Evolutionary conservation across 2,888 invertebrate genomes (phyloP).

Genomic region (Euphydryas editha): DNA sequence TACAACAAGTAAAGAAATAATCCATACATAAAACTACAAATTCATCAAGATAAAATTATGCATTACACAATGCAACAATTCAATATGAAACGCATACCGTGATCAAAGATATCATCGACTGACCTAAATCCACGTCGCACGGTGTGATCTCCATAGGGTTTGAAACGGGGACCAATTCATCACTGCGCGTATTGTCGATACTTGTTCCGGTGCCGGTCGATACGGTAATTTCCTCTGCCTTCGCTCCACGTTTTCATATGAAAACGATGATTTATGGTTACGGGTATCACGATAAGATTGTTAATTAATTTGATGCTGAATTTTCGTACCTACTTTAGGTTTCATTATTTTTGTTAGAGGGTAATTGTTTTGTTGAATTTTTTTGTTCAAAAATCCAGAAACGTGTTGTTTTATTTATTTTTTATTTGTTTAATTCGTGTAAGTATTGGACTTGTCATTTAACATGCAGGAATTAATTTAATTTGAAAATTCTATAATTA

Average conservation of each 20-base stretch:
- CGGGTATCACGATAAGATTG: neutral
- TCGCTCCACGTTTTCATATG: slow-evolving; percentile 14
- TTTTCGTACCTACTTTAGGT: neutral
- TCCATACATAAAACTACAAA: neutral
- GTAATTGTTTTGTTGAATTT: neutral
- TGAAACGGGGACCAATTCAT: slow-evolving; percentile 39
- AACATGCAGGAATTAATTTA: no score
- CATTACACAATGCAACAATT: neutral
- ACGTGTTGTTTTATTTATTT: no score
- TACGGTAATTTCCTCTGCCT: slow-evolving; percentile 42
- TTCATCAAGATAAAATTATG: neutral
- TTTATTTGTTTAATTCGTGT: no score
- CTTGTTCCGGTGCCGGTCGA: slow-evolving; percentile 39
- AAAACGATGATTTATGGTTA: slow-evolving; percentile 20
- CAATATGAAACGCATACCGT: neutral
- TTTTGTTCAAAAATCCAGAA: no score
- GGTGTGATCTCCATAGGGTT: slow-evolving; percentile 12
- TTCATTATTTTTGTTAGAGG: neutral
- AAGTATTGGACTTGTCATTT: no score
- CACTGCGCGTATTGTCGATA: slow-evolving; percentile 41
- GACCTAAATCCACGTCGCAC: slow-evolving; percentile 7
- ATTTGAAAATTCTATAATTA: no score
- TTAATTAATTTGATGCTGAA: neutral
- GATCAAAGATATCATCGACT: neutral
- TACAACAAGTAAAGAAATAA: no score